phyloP scores from a whole-genome alignment of 92 coral and sea anemone species.

The Zoanthus gigantus region DNA sequence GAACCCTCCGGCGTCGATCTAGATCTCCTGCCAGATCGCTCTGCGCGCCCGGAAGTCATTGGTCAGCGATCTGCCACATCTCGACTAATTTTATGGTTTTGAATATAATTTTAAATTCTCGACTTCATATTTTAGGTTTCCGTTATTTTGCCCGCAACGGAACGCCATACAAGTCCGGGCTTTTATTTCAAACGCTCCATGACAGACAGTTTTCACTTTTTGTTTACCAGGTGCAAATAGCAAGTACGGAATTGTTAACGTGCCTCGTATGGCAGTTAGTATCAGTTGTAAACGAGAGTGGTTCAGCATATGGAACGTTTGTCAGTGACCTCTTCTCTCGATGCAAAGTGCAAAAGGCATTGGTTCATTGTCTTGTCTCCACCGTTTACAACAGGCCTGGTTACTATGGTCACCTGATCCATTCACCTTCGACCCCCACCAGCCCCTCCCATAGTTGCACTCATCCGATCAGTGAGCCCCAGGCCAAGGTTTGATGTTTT shows the following conservation, averaged over 20 bases:
- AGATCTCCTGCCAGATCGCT: no score
- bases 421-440: slow-evolving; percentile 6
- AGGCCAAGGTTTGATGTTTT: slow-evolving; percentile 7
- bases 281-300: slow-evolving; percentile 92
- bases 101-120: no score
- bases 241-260: slow-evolving; percentile 85
- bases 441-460: not conserved
- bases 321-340: slow-evolving; percentile 95
- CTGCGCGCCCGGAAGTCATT: no score
- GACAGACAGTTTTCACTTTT: not conserved
- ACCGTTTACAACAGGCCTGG: slow-evolving; percentile 84
- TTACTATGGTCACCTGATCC: slow-evolving; percentile 25
- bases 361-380: slow-evolving; percentile 89
- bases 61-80: no score
- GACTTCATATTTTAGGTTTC: no score
- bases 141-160: no score
- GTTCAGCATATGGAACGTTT: slow-evolving; percentile 93
- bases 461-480: slow-evolving; percentile 35
- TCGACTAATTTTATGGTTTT: no score
- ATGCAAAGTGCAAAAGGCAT: slow-evolving; percentile 96
- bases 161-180: no score
- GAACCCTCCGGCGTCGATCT: no score
- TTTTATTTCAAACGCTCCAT: no score
- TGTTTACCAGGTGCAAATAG: slow-evolving; percentile 71
- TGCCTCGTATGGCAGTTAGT: slow-evolving; percentile 92